Percentiles rank a stretch among this genome's conserved stretches.
Evolutionary conservation across 2,113 vertebrate genomes (phyloP).

Genomic region (Onychostoma macrolepis): DNA sequence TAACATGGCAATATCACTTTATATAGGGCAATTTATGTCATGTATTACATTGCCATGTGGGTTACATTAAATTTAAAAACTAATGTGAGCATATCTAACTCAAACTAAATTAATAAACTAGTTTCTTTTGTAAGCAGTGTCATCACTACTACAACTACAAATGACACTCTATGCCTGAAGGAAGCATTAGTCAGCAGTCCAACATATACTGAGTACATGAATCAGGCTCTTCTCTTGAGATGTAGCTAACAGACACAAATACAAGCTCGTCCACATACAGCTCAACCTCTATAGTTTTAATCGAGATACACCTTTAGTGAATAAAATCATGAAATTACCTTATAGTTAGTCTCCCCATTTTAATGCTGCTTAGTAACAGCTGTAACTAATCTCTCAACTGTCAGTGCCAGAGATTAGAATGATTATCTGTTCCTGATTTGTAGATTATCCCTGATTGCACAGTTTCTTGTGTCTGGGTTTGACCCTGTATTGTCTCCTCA

Average conservation of each 20-base stretch:
- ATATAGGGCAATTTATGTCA: no score
- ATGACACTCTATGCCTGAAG: background rate
- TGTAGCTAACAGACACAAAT: background rate
- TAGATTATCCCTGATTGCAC: conserved; percentile 4
- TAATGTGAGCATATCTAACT: no score
- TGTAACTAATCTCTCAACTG: conserved; percentile 12
- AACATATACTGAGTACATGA: background rate
- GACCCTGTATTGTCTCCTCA: background rate
- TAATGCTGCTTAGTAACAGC: background rate
- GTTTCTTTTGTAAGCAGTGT: background rate
- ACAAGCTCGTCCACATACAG: background rate
- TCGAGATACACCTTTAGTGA: background rate
- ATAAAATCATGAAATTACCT: background rate
- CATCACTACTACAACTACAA: background rate
- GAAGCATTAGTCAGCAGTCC: background rate
- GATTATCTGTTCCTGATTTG: conserved; percentile 8
- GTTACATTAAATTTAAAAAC: no score
- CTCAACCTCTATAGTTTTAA: background rate
- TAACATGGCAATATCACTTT: no score
- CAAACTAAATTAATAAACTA: no score
- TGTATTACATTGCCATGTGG: no score
- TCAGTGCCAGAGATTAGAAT: background rate
- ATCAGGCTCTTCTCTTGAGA: background rate
- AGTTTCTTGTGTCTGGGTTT: background rate
- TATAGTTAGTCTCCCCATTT: background rate